Base-by-base conservation (phyloP, 1,140 invertebrate genomes). In the Heliconius hewitsoni region DNA sequence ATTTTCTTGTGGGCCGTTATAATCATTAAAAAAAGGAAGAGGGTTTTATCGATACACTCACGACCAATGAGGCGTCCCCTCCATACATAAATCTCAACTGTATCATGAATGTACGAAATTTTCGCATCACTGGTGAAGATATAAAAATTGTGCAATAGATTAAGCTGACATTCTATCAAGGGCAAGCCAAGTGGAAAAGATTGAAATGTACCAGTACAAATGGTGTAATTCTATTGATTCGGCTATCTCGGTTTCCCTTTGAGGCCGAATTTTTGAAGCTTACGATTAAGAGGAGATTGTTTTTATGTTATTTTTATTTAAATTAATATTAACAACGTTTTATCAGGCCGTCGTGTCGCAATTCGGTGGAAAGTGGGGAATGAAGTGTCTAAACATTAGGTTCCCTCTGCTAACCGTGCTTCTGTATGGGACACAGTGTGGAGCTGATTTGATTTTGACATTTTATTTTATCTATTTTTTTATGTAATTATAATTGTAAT, bases 111-210 rank as follows among this genome's bases (percentile, higher is more conserved):
- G 73, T 76, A 74, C 73, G 73, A 52, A 79, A 73, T 79, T 79
- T 70, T 73, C 78, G 66, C 78, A 55, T 79, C 78, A 57, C 27
- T 46, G 78, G 52, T 42, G 60, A 66, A 66, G 34, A 74, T 78
- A 78, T 78, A 78, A 75, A 78, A 74, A 79, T 74, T 74, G 73
- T 79, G 66, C 55, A 78, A 78, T 66, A 79, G 78, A 79, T 79
- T 71, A 79, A 73, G 50, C 37, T 79, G 72, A 79, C 76, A 55
- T 77, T 77, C 76, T 77, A 77, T 77, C 76, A 79, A 74, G 8
- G 42, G 11, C 60, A 71, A 74, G 78, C 66, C 78, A 75, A 74
- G 78, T 74, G 77, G 71, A 78, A 73, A 78, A 73, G 77, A 78
- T 73, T 77, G 76, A 77, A 77, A 72, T 77, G 76, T 71, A 72